Conservation (phyloP, 2,113 vertebrate species). For the Oriolus oriolus region DNA sequence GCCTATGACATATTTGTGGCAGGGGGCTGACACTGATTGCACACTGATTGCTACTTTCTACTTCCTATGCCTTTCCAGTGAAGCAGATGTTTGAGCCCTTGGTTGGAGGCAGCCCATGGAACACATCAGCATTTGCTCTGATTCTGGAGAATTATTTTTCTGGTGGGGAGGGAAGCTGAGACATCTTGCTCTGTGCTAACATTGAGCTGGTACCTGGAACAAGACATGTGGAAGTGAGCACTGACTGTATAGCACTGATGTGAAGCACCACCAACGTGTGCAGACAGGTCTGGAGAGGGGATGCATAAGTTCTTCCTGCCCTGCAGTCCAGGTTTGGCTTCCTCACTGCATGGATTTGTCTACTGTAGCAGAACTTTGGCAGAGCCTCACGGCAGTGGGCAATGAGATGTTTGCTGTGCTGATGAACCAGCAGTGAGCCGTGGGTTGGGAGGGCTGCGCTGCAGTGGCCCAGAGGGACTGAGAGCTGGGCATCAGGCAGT, state of each 20-base stretch:
- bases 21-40: not conserved
- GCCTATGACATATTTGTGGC: not conserved
- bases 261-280: not conserved
- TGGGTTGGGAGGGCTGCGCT: not conserved
- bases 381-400: fast-evolving
- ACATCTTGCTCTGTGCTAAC: not conserved
- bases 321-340: not conserved
- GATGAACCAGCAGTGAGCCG: not conserved
- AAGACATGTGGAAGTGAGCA: not conserved
- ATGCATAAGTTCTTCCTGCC: not conserved
- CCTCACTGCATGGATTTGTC: not conserved
- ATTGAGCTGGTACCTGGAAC: not conserved
- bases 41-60: not conserved
- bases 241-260: not conserved
- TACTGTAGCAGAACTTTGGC: not conserved
- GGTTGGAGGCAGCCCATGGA: not conserved
- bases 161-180: not conserved
- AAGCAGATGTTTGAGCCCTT: not conserved
- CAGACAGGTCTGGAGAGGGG: not conserved
- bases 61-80: not conserved
- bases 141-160: not conserved
- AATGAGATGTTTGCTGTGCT: not conserved
- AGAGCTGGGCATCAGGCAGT: not conserved
- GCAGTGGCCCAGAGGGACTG: not conserved
- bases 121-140: not conserved